Conservation (phyloP, 1,140 invertebrate genomes). For the Ceratina japonica region DNA sequence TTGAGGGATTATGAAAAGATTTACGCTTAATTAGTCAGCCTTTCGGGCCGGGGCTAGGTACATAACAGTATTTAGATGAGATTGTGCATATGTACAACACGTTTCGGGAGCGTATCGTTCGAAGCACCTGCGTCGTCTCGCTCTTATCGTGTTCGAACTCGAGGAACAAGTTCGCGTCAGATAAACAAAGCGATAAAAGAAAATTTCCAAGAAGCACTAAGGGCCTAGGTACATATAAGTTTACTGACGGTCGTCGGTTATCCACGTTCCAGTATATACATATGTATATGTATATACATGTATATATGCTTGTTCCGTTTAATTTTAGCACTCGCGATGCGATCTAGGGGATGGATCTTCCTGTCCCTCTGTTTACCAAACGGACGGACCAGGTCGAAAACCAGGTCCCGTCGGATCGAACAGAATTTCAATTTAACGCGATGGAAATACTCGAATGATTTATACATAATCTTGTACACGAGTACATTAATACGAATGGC, state of each 20-base stretch:
- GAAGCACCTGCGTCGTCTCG: neutral
- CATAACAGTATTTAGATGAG: no score
- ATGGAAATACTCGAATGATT: no score
- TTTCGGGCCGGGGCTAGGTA: no score
- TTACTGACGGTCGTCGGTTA: conserved; percentile 4
- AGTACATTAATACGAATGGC: no score
- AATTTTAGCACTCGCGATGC: conserved; percentile 34
- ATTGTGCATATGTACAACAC: no score
- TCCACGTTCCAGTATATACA: neutral
- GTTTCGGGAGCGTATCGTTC: neutral
- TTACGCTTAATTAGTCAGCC: no score
- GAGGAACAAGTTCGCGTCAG: conserved; percentile 8
- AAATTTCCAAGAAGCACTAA: conserved; percentile 20
- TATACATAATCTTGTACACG: no score
- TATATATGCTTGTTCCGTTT: conserved; percentile 7
- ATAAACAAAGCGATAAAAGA: conserved; percentile 28
- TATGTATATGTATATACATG: neutral
- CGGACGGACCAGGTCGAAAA: no score
- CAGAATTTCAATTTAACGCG: neutral
- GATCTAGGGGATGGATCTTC: conserved; percentile 9
- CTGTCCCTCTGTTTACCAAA: neutral
- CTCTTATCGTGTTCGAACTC: conserved; percentile 17
- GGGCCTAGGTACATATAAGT: neutral
- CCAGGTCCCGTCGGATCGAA: neutral
- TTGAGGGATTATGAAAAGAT: no score